phyloP scores from a whole-genome alignment of 1,140 invertebrate species.

The Ceratitis capitata region DNA sequence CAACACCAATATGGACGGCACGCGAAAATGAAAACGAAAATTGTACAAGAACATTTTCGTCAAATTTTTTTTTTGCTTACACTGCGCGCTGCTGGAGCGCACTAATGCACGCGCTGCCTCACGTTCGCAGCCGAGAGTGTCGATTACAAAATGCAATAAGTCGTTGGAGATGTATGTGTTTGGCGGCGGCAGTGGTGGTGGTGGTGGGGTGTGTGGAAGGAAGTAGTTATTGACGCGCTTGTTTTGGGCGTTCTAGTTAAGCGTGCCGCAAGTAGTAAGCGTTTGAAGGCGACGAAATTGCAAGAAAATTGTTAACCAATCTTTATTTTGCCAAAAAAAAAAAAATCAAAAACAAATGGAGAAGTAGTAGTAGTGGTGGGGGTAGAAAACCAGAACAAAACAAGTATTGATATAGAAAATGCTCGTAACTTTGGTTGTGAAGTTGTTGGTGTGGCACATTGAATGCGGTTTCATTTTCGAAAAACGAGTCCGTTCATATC shows the following conservation, averaged over 20 bases:
- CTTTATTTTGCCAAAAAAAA: neutral
- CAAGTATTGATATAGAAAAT: slow-evolving; percentile 1
- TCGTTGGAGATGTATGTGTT: no score
- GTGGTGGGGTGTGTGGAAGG: no score
- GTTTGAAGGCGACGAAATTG: neutral
- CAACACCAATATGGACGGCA: neutral
- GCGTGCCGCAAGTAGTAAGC: neutral
- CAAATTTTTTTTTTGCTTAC: neutral
- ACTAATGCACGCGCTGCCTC: neutral
- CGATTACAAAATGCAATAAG: slow-evolving; percentile 15
- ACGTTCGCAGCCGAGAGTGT: neutral
- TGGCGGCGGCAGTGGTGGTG: neutral
- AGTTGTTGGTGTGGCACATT: neutral
- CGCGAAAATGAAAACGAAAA: neutral
- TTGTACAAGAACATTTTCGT: neutral
- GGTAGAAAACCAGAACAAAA: no score
- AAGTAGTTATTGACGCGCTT: neutral
- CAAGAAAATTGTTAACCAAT: neutral
- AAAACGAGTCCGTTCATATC: neutral
- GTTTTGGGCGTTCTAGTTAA: neutral
- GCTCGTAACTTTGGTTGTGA: neutral
- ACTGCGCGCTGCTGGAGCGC: neutral
- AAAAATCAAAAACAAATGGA: neutral
- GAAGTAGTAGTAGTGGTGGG: no score
- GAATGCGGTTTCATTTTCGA: neutral